A percentile compares a stretch with the other conserved stretches of the same genome.
Evolutionary conservation across 2,888 invertebrate species (phyloP).

Genomic region (Drosophila setosimentum): DNA sequence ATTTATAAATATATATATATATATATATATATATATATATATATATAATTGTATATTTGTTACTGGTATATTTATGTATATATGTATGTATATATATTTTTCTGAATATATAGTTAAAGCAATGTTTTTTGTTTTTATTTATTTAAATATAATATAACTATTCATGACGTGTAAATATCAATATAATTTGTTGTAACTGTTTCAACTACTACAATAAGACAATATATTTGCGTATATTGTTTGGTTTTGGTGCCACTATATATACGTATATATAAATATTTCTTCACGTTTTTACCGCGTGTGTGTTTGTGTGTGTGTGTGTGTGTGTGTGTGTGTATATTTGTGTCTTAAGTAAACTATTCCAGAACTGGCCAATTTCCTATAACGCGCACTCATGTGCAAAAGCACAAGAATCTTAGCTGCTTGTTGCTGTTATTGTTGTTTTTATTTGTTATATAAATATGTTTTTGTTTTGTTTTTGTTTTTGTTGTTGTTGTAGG

Average conservation of each 20-base stretch:
- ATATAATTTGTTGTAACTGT: conserved; percentile 61
- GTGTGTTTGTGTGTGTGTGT: conserved; percentile 10
- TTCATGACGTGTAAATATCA: conserved; percentile 75
- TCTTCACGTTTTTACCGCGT: conserved; percentile 25
- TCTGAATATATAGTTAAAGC: conserved; percentile 58
- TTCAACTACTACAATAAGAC: conserved; percentile 72
- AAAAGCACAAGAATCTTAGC: conserved; percentile 53
- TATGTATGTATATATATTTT: conserved; percentile 39
- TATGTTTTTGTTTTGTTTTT: conserved; percentile 15
- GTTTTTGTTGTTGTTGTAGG: conserved; percentile 37
- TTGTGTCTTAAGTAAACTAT: conserved; percentile 28
- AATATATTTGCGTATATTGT: conserved; percentile 55
- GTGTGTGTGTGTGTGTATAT: conserved; percentile 33
- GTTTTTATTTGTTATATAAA: conserved; percentile 23
- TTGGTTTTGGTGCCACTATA: conserved; percentile 66
- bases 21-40: conserved; percentile 36
- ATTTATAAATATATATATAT: conserved; percentile 35
- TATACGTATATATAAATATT: conserved; percentile 47
- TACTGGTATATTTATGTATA: conserved; percentile 51
- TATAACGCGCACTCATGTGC: conserved; percentile 36
- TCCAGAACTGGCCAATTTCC: conserved; percentile 30
- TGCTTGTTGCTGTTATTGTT: conserved; percentile 27
- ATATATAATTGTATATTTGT: conserved; percentile 68
- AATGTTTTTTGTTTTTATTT: conserved; percentile 27
- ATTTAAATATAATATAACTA: conserved; percentile 42